These are phyloP conservation scores for Montipora cactus DNA, from an alignment of 64 coral and sea anemone genomes.

Conservation along the genomic window DNA sequence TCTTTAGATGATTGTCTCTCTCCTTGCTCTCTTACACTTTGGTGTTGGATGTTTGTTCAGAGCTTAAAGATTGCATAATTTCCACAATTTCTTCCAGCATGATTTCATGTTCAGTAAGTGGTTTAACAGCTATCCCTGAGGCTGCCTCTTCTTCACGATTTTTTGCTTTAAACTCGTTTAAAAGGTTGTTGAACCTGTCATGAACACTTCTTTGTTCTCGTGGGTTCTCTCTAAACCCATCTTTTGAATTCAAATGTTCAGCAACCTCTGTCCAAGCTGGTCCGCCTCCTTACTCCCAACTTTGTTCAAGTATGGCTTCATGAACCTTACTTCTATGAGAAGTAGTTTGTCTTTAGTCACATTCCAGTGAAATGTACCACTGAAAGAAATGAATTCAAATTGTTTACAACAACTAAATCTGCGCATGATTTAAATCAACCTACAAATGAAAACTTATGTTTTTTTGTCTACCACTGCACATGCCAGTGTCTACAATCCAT, in stretches of 20 bases:
- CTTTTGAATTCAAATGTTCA: slow-evolving; percentile 46
- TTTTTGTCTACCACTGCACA: not conserved
- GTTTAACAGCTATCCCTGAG: slow-evolving; percentile 53
- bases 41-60: not conserved
- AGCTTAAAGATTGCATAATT: slow-evolving; percentile 51
- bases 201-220: slow-evolving; percentile 75
- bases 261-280: slow-evolving; percentile 26
- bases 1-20: slow-evolving; percentile 54
- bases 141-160: slow-evolving; percentile 63
- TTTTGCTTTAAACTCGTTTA: slow-evolving; percentile 69
- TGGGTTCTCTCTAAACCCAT: slow-evolving; percentile 45
- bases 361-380: slow-evolving; percentile 82
- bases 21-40: slow-evolving; percentile 69
- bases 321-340: slow-evolving; percentile 55
- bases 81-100: slow-evolving; percentile 65
- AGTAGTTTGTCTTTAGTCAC: slow-evolving; percentile 66
- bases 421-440: not conserved
- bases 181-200: slow-evolving; percentile 75
- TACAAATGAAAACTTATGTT: not conserved
- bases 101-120: slow-evolving; percentile 59
- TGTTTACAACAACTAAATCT: not conserved
- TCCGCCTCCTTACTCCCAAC: slow-evolving; percentile 66
- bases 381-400: slow-evolving; percentile 49
- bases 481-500: not conserved
- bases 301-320: slow-evolving; percentile 69